Conservation (phyloP, 2,797 vertebrate genomes). For the Artibeus lituratus region DNA sequence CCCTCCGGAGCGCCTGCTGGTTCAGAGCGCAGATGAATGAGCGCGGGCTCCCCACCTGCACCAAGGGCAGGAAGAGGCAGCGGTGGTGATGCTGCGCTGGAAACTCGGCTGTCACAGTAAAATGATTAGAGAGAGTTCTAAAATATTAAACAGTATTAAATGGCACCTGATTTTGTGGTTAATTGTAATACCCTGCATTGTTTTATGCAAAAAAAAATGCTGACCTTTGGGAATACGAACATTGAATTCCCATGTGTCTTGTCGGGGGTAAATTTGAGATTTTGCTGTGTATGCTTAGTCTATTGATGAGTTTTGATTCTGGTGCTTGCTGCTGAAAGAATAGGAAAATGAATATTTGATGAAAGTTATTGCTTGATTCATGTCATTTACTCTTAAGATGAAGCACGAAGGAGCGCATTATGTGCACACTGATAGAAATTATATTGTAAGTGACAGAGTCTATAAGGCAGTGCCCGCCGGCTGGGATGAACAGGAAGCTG, state of each 20-base stretch:
- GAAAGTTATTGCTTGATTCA: background rate
- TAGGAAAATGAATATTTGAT: slow-evolving; percentile 32
- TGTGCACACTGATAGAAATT: background rate
- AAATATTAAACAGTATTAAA: background rate
- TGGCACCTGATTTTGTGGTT: background rate
- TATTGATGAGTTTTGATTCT: slow-evolving; percentile 19
- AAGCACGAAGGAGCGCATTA: background rate
- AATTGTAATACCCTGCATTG: background rate
- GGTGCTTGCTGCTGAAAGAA: slow-evolving; percentile 37
- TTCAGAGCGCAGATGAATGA: slow-evolving; percentile 73
- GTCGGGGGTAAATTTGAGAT: background rate
- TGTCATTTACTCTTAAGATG: background rate
- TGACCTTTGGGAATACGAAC: background rate
- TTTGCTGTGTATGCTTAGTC: background rate
- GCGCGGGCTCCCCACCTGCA: rapidly evolving
- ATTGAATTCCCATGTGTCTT: background rate
- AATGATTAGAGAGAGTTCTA: background rate
- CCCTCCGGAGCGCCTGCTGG: slow-evolving; percentile 77
- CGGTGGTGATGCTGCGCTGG: background rate
- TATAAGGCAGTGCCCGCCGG: background rate
- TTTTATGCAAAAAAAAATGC: slow-evolving; percentile 11
- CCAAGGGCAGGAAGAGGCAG: background rate
- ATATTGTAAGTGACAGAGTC: background rate
- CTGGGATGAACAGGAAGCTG: background rate
- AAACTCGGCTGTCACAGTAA: background rate